phyloP scores from a whole-genome alignment of 2,797 vertebrate genomes.

The Malurus splendens region DNA sequence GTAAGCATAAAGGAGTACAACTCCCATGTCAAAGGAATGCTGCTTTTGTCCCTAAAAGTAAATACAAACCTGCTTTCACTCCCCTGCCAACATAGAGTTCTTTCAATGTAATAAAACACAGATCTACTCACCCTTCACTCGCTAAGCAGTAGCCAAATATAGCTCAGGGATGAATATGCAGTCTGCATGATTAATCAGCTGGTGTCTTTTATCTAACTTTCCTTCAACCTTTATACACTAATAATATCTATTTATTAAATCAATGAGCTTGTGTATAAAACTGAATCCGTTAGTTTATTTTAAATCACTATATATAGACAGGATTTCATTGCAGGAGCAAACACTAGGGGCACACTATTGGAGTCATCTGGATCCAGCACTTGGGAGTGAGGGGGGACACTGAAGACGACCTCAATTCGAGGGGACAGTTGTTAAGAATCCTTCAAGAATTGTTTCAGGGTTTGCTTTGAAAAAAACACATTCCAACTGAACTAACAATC shows the following conservation, averaged over 20 bases:
- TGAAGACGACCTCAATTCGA: not conserved
- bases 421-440: not conserved
- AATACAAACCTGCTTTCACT: conserved; percentile 11
- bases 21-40: not conserved
- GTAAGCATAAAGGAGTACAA: not conserved
- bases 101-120: conserved; percentile 6
- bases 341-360: not conserved
- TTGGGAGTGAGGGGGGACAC: not conserved
- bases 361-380: not conserved
- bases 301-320: not conserved
- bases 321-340: not conserved
- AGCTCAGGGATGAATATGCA: not conserved
- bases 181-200: conserved; percentile 42
- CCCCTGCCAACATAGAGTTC: not conserved
- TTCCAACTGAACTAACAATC: not conserved
- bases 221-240: not conserved
- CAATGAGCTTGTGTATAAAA: conserved; percentile 4
- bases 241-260: conserved; percentile 24
- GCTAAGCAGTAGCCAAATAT: conserved; percentile 31
- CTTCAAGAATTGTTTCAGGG: not conserved
- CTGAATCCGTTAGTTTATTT: not conserved
- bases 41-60: conserved; percentile 23
- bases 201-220: conserved; percentile 20
- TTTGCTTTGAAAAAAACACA: not conserved
- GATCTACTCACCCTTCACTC: not conserved